Percentiles rank a stretch among this genome's conserved stretches.
Evolutionary conservation across 1,140 invertebrate species (phyloP).

Genomic region (Pantala flavescens): DNA sequence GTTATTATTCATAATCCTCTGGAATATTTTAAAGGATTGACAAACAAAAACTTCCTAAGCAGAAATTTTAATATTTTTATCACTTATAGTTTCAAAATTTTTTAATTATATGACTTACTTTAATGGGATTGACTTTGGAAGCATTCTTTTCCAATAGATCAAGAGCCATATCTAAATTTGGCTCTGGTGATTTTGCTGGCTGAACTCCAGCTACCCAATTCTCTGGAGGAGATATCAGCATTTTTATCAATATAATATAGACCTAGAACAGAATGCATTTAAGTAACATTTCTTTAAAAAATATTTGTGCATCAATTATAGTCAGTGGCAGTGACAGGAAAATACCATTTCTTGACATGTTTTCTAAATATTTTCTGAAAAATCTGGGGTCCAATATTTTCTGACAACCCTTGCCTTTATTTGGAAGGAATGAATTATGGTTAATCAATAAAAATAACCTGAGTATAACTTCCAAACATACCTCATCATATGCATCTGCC

Average conservation of each 20-base stretch:
- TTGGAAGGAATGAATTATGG: too few species aligned
- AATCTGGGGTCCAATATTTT: too few species aligned
- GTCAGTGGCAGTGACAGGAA: too few species aligned
- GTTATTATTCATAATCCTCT: background rate
- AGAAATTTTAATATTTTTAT: too few species aligned
- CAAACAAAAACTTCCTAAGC: too few species aligned
- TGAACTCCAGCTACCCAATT: conserved; percentile 36
- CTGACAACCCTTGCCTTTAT: too few species aligned
- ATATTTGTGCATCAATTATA: too few species aligned
- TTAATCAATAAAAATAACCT: too few species aligned
- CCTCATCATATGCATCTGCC: conserved; percentile 40
- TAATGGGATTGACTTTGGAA: conserved; percentile 64
- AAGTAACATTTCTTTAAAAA: too few species aligned
- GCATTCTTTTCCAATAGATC: conserved; percentile 71
- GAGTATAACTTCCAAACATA: conserved; percentile 26
- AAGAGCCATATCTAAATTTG: conserved; percentile 68
- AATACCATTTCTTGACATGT: background rate
- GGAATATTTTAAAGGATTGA: background rate
- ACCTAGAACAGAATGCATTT: conserved; percentile 32
- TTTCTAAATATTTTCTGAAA: too few species aligned
- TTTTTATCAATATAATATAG: conserved; percentile 45
- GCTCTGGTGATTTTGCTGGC: conserved; percentile 41
- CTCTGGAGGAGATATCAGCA: conserved; percentile 44
- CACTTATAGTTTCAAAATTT: too few species aligned
- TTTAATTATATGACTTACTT: conserved; percentile 36